Evolutionary conservation across 2,113 vertebrate genomes (phyloP), one percentile per base, ranked within the genome.

Genomic region (Fregetta grallaria): DNA sequence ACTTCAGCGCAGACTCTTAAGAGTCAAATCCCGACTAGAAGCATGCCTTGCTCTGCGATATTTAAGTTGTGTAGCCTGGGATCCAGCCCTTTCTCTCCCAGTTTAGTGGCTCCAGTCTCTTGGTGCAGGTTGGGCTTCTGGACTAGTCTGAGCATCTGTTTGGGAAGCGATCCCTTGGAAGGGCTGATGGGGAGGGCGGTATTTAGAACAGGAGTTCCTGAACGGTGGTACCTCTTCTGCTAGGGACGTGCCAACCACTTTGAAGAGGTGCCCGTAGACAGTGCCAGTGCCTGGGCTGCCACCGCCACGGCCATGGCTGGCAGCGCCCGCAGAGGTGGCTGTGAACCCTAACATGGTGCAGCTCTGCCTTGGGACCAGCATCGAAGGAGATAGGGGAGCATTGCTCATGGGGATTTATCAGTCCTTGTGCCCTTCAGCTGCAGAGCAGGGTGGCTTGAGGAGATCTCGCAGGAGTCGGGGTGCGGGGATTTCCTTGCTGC

Each of bases 331-430:
- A 4, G 78, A 67, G 67, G 22, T 81, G 88, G 42, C 82, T 40
- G 32, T 19, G 87, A 89, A 19, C 68, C 67, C 63, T 3, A 15
- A 8, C 15, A 2, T 1, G 17, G 36, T 2, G 42, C 65, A 71
- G 52, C 79, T 34, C 29, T 34, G 85, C 47, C 42, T 38, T n/a
- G 72, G 36, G 44, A 38, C 66, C 40, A 61, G 20, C 70, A 32
- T 11, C 0, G 8, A 3, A 76, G 38, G 40, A 26, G 40, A 2
- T 0, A 15, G 59, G 25, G 44, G 29, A 95, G 70, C 73, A 3
- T 52, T 79, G 56, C 67, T 70, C 2, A 1, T 22, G 3, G 9
- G 62, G 25, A 17, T 88, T 86, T 32, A 3, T 22, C 0, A 0
- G 2, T 62, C n/a, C 52, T 13, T 7, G 67, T 55, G 70, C 61